A percentile compares a stretch with the other conserved stretches of the same genome.
Evolutionary conservation across 2,797 vertebrate species (phyloP).

Genomic region (Bovichtus variegatus): DNA sequence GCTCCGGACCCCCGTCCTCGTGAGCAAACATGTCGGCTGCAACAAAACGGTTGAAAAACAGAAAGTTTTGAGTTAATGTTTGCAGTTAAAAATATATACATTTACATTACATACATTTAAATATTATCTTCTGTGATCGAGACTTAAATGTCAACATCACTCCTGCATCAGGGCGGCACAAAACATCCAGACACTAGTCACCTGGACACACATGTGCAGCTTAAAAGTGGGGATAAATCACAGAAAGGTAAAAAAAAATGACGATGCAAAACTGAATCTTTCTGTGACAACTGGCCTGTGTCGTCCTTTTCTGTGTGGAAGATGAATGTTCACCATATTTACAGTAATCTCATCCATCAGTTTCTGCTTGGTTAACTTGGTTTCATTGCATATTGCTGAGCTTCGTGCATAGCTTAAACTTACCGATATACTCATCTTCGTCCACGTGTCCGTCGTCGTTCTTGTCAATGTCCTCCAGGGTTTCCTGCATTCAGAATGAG

Average conservation of each 20-base stretch:
- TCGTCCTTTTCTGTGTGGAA: not conserved
- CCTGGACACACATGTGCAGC: not conserved
- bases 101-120: not conserved
- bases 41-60: slow-evolving; percentile 11
- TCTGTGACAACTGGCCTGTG: not conserved
- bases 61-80: not conserved
- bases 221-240: not conserved
- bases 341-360: not conserved
- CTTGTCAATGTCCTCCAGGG: slow-evolving; percentile 98
- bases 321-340: not conserved
- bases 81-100: fast-evolving
- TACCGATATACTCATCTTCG: slow-evolving; percentile 98
- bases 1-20: slow-evolving; percentile 94
- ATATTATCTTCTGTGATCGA: not conserved
- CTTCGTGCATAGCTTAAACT: slow-evolving; percentile 59
- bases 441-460: slow-evolving; percentile 95
- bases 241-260: not conserved
- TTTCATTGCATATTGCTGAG: not conserved
- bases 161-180: not conserved
- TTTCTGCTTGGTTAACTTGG: not conserved
- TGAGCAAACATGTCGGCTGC: slow-evolving; percentile 99
- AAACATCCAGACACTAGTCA: not conserved
- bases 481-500: slow-evolving; percentile 88
- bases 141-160: not conserved
- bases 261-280: not conserved